Conservation (phyloP, 64 coral and sea anemone genomes). For the Actinia tenebrosa region DNA sequence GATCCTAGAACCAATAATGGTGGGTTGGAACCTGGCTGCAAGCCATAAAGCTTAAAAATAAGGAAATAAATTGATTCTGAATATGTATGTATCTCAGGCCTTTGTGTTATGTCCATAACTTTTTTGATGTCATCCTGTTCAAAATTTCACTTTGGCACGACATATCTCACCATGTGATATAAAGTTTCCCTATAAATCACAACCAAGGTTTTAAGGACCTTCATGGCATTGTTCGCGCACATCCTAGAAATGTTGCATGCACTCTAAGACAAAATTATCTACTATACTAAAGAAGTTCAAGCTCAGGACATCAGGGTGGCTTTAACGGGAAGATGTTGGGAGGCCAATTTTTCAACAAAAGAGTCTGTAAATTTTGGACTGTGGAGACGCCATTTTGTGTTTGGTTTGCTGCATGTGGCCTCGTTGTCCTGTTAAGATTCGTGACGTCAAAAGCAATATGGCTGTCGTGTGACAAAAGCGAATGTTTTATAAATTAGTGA, state of each 20-base stretch:
- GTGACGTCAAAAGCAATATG: neutral
- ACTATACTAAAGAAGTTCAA: too few relatives aligned
- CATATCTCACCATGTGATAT: neutral
- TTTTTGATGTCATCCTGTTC: neutral
- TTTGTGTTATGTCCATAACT: neutral
- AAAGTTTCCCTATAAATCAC: neutral
- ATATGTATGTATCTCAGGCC: neutral
- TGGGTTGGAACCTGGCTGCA: neutral
- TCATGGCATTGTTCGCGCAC: too few relatives aligned
- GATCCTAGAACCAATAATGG: neutral
- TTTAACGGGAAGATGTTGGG: too few relatives aligned
- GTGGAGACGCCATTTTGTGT: too few relatives aligned
- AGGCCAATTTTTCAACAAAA: neutral
- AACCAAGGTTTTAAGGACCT: neutral
- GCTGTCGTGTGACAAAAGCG: neutral
- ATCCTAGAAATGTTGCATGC: too few relatives aligned
- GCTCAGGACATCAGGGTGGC: too few relatives aligned
- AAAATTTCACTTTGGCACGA: conserved; percentile 1
- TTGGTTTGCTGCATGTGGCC: too few relatives aligned
- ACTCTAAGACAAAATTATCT: too few relatives aligned
- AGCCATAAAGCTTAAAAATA: conserved; percentile 2
- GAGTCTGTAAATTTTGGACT: neutral
- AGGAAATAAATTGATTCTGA: neutral
- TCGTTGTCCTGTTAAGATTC: neutral
- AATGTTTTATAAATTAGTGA: too few relatives aligned